phyloP scores from a whole-genome alignment of 2,888 invertebrate genomes.

The Nebria salina region DNA sequence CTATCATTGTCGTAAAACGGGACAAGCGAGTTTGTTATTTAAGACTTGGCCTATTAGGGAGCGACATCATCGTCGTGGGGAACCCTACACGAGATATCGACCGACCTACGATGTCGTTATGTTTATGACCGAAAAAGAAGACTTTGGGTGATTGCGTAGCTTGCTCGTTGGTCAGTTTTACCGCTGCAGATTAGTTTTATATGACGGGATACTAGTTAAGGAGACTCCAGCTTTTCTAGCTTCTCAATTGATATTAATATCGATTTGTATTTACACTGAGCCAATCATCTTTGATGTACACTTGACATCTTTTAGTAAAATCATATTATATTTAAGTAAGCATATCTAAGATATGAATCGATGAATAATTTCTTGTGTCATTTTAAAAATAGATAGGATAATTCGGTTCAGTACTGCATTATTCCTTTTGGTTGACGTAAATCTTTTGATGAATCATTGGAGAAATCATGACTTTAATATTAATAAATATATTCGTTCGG shows the following conservation, averaged over 20 bases:
- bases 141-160: background rate
- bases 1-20: slow-evolving; percentile 23
- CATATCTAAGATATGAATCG: too few species aligned
- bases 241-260: slow-evolving; percentile 12
- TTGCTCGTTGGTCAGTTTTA: slow-evolving; percentile 34
- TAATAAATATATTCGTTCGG: background rate
- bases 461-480: background rate
- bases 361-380: too few species aligned
- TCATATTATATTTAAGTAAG: too few species aligned
- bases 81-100: slow-evolving; percentile 16
- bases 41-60: slow-evolving; percentile 28
- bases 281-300: background rate
- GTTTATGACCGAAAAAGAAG: slow-evolving; percentile 21
- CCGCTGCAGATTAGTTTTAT: slow-evolving; percentile 37
- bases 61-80: slow-evolving; percentile 6
- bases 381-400: too few species aligned
- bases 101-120: slow-evolving; percentile 24
- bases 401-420: too few species aligned
- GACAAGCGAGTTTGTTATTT: slow-evolving; percentile 36
- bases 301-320: too few species aligned
- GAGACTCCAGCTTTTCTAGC: slow-evolving; percentile 14
- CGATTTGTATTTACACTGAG: background rate
- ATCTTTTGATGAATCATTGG: background rate
- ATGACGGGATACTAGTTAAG: slow-evolving; percentile 13
- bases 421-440: too few species aligned